These are phyloP conservation scores for Sceloporus undulatus DNA, from an alignment of 2,113 vertebrate species.

Conservation along the genomic window DNA sequence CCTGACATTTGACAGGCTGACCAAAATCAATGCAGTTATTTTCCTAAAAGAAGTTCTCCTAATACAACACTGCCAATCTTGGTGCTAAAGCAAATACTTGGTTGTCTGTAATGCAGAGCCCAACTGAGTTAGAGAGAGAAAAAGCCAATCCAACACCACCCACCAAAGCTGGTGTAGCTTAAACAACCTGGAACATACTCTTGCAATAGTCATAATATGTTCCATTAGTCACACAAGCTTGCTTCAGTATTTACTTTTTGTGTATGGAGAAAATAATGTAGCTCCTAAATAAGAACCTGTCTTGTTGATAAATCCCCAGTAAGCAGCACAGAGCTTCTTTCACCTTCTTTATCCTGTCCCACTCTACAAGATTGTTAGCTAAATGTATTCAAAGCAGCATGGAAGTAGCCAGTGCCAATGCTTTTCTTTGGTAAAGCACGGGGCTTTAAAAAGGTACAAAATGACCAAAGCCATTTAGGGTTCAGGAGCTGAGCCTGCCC, in stretches of 20 bases:
- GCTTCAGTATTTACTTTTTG: slow-evolving; percentile 5
- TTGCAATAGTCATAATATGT: not conserved
- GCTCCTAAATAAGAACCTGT: not conserved
- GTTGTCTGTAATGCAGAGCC: not conserved
- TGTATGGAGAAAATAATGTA: not conserved
- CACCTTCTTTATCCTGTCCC: not conserved
- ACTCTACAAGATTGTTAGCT: slow-evolving; percentile 25
- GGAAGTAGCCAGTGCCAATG: slow-evolving; percentile 38
- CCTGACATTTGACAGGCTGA: not conserved
- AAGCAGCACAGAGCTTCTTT: not conserved
- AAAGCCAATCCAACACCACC: slow-evolving; percentile 26
- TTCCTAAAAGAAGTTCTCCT: slow-evolving; percentile 8
- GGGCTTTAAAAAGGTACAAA: slow-evolving; percentile 44
- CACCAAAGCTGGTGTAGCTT: not conserved
- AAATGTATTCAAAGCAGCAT: not conserved
- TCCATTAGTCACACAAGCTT: not conserved
- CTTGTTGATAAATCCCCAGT: not conserved
- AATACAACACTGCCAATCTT: slow-evolving; percentile 17
- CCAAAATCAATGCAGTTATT: accelerated
- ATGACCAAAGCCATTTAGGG: slow-evolving; percentile 51
- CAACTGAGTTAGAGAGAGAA: not conserved
- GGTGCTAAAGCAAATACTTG: slow-evolving; percentile 5
- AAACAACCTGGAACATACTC: slow-evolving; percentile 39
- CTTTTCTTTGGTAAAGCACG: slow-evolving; percentile 46
- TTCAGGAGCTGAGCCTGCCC: not conserved